These are phyloP conservation scores for Gracilinanus agilis DNA, from an alignment of 2,113 vertebrate genomes.

Conservation along the genomic window DNA sequence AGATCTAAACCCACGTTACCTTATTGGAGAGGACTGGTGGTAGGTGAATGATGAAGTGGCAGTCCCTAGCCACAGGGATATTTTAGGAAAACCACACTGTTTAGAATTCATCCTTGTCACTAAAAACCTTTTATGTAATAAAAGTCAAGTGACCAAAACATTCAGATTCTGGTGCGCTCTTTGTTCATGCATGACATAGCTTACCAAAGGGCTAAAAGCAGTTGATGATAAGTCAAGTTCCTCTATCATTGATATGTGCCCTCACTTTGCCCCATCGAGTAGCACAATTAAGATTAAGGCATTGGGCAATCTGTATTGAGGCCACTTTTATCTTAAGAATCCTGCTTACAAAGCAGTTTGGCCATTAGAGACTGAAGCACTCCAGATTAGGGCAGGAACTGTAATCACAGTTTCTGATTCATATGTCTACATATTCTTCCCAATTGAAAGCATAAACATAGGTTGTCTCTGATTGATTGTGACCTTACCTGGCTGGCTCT, in stretches of 20 bases:
- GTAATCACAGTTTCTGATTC: conserved; percentile 15
- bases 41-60: conserved; percentile 6
- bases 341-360: not conserved
- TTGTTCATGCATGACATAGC: conserved; percentile 1
- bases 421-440: conserved; percentile 18
- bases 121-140: conserved; percentile 2
- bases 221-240: not conserved
- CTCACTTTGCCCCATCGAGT: not conserved
- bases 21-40: not conserved
- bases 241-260: not conserved
- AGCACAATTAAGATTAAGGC: not conserved
- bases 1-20: conserved; percentile 1
- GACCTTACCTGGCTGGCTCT: conserved; percentile 6
- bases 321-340: not conserved
- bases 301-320: not conserved
- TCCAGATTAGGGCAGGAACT: not conserved
- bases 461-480: not conserved
- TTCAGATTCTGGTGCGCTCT: not conserved
- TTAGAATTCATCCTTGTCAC: not conserved
- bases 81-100: conserved; percentile 27
- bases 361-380: not conserved
- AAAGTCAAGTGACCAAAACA: not conserved
- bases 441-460: not conserved
- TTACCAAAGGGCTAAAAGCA: conserved; percentile 8
- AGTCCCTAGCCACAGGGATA: not conserved